phyloP scores from a whole-genome alignment of 2,888 invertebrate genomes.

The Mythimna lalbum region DNA sequence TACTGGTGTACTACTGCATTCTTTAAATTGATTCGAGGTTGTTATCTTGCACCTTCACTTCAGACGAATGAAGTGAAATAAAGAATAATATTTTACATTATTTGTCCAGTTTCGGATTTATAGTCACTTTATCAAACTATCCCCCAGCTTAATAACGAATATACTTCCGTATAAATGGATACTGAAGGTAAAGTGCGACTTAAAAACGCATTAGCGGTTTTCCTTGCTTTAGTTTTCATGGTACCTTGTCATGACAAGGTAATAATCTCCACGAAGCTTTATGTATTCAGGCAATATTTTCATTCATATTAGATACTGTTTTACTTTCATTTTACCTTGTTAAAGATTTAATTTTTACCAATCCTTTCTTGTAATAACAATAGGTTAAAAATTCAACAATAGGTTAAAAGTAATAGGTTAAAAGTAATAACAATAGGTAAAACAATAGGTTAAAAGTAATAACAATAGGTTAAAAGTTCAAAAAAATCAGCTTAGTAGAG shows the following conservation, averaged over 20 bases:
- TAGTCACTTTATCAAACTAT: slow-evolving; percentile 13
- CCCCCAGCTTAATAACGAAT: slow-evolving; percentile 8
- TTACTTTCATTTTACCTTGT: no score
- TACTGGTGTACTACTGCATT: background rate
- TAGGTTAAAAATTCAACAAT: no score
- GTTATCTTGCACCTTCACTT: background rate
- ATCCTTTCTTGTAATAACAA: no score
- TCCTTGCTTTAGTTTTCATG: slow-evolving; percentile 27
- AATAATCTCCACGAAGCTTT: slow-evolving; percentile 6
- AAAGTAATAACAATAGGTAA: no score
- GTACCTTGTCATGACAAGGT: slow-evolving; percentile 36
- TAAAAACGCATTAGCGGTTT: slow-evolving; percentile 39
- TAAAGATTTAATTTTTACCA: no score
- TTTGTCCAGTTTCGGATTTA: slow-evolving; percentile 8
- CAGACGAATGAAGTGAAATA: no score
- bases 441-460: no score
- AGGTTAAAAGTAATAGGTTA: no score
- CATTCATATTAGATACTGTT: background rate
- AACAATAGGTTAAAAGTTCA: no score
- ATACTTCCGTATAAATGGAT: slow-evolving; percentile 14
- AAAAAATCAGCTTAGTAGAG: no score
- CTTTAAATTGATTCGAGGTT: slow-evolving; percentile 6
- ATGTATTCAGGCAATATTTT: background rate
- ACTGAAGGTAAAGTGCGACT: slow-evolving; percentile 30
- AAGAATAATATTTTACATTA: background rate